These are phyloP conservation scores for Zaprionus gabonicus DNA, from an alignment of 1,140 invertebrate genomes.

Conservation along the genomic window DNA sequence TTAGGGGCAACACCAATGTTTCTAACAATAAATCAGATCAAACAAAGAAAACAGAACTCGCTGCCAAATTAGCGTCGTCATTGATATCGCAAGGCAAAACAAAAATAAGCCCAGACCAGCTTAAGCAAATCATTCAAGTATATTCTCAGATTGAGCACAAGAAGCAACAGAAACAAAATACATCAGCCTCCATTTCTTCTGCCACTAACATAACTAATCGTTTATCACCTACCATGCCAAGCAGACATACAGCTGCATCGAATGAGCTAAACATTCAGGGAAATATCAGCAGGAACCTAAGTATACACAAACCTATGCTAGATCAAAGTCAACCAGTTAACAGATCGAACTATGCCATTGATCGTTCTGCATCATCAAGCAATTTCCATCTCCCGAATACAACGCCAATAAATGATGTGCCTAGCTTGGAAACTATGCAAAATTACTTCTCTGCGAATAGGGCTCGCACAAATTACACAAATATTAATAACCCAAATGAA, in stretches of 20 bases:
- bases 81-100: constrained; percentile 77
- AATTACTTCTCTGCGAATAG: constrained; percentile 53
- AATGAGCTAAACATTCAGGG: neutral
- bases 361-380: neutral
- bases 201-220: neutral
- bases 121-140: constrained; percentile 72
- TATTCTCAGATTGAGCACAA: constrained; percentile 71
- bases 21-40: constrained; percentile 21
- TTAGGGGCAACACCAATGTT: neutral
- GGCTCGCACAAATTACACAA: constrained; percentile 55
- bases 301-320: neutral
- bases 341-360: neutral
- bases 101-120: constrained; percentile 61
- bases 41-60: constrained; percentile 65
- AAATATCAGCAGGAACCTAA: neutral
- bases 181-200: neutral
- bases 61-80: constrained; percentile 64
- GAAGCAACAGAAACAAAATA: constrained; percentile 33
- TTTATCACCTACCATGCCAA: neutral
- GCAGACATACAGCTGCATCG: neutral
- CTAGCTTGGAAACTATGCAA: constrained; percentile 40
- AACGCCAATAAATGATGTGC: constrained; percentile 15
- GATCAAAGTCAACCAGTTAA: neutral
- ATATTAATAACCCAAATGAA: constrained; percentile 30
- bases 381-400: constrained; percentile 17